These are phyloP conservation scores for Meta bourneti DNA, from an alignment of 2,888 invertebrate genomes.

Conservation along the genomic window DNA sequence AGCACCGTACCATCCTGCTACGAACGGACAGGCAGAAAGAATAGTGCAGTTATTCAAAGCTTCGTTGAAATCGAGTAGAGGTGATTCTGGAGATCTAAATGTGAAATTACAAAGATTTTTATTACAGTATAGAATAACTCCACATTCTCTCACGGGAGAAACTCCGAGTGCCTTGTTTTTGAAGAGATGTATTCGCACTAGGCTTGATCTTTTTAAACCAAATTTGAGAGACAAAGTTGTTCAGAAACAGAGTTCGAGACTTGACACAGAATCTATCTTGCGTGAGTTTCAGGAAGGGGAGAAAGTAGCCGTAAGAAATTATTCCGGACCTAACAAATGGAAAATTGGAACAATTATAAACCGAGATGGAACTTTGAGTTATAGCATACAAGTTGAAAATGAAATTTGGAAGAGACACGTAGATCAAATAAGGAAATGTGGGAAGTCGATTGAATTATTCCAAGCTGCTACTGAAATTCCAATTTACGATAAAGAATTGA, in stretches of 20 bases:
- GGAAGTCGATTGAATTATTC: constrained; percentile 60
- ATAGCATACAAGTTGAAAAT: constrained; percentile 46
- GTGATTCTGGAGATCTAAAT: constrained; percentile 36
- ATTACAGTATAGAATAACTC: constrained; percentile 36
- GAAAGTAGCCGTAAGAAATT: constrained; percentile 64
- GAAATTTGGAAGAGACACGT: constrained; percentile 59
- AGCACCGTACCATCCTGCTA: constrained; percentile 77
- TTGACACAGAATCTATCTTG: constrained; percentile 64
- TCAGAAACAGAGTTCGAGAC: constrained; percentile 53
- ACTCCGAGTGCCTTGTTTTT: constrained; percentile 34
- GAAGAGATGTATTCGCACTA: constrained; percentile 28
- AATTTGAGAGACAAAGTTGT: constrained; percentile 53
- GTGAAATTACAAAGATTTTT: constrained; percentile 38
- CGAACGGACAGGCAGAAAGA: constrained; percentile 78
- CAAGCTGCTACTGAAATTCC: constrained; percentile 59
- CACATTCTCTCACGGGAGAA: constrained; percentile 36
- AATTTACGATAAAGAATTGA: constrained; percentile 60
- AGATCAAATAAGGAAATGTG: constrained; percentile 57
- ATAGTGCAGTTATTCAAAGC: constrained; percentile 71
- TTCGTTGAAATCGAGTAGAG: constrained; percentile 36
- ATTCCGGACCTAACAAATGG: constrained; percentile 50
- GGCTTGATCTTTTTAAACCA: constrained; percentile 42
- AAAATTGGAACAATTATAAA: constrained; percentile 52
- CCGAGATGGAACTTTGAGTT: constrained; percentile 42
- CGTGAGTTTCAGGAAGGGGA: constrained; percentile 65